Percentiles rank a stretch among this genome's conserved stretches.
Conservation (phyloP, 2,888 invertebrate species). For the Dryocosmus kuriphilus region DNA sequence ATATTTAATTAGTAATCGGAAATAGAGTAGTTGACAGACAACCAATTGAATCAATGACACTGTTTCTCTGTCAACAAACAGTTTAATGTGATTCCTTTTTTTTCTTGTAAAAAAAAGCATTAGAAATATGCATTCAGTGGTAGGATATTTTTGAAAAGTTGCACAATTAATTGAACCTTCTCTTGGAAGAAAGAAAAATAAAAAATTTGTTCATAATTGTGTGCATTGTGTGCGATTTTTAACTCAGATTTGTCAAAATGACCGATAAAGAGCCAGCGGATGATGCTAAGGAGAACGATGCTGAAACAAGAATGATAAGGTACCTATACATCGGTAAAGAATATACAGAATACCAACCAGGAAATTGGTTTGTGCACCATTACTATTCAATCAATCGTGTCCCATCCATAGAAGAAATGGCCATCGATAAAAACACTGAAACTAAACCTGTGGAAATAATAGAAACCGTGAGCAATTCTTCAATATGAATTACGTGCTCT, state of each 20-base stretch:
- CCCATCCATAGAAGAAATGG: conserved; percentile 73
- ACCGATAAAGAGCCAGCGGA: conserved; percentile 44
- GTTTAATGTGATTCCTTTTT: too few species aligned
- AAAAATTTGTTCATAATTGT: neutral
- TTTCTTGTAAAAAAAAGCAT: too few species aligned
- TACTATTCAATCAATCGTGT: conserved; percentile 79
- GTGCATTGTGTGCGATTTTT: neutral
- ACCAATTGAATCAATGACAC: too few species aligned
- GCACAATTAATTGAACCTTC: too few species aligned
- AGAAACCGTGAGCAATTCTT: conserved; percentile 62
- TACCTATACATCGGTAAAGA: conserved; percentile 80
- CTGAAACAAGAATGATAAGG: conserved; percentile 77
- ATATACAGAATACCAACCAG: conserved; percentile 80
- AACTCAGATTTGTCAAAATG: conserved; percentile 47
- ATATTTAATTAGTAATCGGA: too few species aligned
- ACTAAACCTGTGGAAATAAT: conserved; percentile 68
- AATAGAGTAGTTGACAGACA: too few species aligned
- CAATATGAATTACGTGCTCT: neutral
- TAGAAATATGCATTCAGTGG: too few species aligned
- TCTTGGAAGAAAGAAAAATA: too few species aligned
- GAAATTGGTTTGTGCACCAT: conserved; percentile 79
- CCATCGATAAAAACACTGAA: conserved; percentile 61
- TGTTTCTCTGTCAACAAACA: too few species aligned
- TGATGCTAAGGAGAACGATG: conserved; percentile 47
- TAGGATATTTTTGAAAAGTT: too few species aligned